A percentile compares a stretch with the other conserved stretches of the same genome.
Evolutionary conservation across 2,113 vertebrate species (phyloP).

Genomic region (Balaeniceps rex): DNA sequence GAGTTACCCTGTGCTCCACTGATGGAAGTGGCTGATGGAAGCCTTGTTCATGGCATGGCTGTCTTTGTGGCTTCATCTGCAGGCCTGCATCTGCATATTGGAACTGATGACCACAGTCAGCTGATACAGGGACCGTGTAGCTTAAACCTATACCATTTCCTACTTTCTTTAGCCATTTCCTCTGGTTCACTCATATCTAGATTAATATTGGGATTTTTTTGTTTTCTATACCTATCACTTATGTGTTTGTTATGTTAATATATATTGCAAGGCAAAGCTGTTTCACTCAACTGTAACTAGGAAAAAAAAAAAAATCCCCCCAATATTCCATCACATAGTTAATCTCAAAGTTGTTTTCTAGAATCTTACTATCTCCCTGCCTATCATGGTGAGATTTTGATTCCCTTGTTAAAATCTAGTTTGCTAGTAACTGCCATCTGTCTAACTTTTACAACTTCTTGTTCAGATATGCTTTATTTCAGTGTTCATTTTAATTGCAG

Average conservation of each 20-base stretch:
- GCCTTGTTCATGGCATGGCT: neutral
- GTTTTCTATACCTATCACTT: neutral
- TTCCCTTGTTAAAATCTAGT: slow-evolving; percentile 5
- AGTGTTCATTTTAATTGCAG: slow-evolving; percentile 22
- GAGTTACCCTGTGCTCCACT: neutral
- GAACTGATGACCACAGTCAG: neutral
- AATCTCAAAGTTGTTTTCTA: neutral
- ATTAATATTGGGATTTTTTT: neutral
- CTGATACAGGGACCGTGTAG: neutral
- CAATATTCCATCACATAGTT: neutral
- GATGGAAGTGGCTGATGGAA: neutral
- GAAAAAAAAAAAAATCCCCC: neutral
- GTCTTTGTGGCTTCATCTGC: neutral
- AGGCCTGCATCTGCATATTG: neutral
- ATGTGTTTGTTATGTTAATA: neutral
- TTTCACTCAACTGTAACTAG: neutral
- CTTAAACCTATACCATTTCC: neutral
- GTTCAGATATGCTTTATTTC: slow-evolving; percentile 45
- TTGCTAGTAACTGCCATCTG: neutral
- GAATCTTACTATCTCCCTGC: neutral
- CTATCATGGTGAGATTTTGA: neutral
- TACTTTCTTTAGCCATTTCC: neutral
- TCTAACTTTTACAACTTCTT: slow-evolving; percentile 18
- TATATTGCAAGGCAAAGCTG: neutral
- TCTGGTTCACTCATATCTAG: neutral